phyloP scores from a whole-genome alignment of 2,797 vertebrate genomes.

The Coccyzus lansbergi region DNA sequence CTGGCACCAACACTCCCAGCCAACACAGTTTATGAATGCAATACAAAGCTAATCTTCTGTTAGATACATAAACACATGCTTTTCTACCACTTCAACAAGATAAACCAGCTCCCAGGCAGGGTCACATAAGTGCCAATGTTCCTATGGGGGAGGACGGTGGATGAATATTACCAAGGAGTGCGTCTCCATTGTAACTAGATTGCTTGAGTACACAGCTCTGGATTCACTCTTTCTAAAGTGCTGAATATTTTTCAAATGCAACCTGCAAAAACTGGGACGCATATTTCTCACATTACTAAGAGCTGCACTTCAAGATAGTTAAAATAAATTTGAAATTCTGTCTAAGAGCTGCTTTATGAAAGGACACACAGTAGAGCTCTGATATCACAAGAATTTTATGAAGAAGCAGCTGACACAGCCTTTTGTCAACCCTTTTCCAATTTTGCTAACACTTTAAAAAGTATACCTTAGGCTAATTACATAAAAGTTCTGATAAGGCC shows the following conservation, averaged over 20 bases:
- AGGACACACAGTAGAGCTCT: neutral
- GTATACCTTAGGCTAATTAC: rapidly evolving
- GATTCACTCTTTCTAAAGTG: neutral
- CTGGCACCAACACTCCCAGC: neutral
- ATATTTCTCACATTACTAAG: neutral
- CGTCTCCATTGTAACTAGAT: neutral
- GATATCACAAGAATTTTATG: neutral
- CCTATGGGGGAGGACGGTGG: neutral
- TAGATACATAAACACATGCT: neutral
- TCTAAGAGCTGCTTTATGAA: neutral
- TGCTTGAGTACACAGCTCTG: neutral
- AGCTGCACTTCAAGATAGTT: neutral
- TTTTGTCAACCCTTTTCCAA: neutral
- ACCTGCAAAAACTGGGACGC: neutral
- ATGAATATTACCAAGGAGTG: neutral
- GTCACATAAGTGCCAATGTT: neutral
- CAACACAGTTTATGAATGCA: neutral
- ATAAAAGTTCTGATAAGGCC: rapidly evolving
- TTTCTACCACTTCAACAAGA: neutral
- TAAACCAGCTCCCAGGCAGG: neutral
- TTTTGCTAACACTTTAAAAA: neutral
- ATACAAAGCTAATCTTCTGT: neutral
- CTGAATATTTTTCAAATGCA: neutral
- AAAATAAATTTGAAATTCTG: neutral
- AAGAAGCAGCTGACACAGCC: neutral